Percentiles rank a stretch among this genome's conserved stretches.
Conservation (phyloP, 2,797 vertebrate species). For the Odontamblyopus rebecca region DNA sequence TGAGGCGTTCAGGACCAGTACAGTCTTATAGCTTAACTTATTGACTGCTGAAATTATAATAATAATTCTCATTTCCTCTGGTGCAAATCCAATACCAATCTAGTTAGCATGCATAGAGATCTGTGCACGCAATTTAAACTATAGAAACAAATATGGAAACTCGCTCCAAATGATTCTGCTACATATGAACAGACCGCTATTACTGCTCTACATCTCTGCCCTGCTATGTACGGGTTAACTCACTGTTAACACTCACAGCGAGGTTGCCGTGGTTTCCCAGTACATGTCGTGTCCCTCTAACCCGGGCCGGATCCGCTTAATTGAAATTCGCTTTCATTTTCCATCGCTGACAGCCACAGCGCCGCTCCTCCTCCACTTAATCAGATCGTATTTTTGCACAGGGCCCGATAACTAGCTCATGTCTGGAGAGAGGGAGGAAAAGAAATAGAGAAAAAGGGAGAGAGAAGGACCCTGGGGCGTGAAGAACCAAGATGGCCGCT, state of each 20-base stretch:
- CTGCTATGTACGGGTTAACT: neutral
- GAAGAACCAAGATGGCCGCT: constrained; percentile 1
- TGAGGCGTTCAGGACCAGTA: too few species aligned
- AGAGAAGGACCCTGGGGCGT: neutral
- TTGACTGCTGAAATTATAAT: too few species aligned
- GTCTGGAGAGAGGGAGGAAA: neutral
- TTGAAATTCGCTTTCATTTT: constrained; percentile 13
- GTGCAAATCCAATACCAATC: too few species aligned
- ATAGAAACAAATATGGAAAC: neutral
- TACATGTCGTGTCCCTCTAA: neutral
- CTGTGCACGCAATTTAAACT: neutral
- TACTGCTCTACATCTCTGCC: neutral
- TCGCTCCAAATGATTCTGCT: neutral
- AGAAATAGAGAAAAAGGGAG: neutral
- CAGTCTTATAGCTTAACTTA: too few species aligned
- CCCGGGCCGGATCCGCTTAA: neutral
- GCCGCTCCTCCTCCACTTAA: constrained; percentile 11
- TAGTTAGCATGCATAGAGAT: neutral
- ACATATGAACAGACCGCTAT: neutral
- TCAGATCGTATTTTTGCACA: constrained; percentile 14
- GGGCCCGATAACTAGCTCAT: constrained; percentile 10
- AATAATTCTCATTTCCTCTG: too few species aligned
- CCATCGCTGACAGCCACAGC: constrained; percentile 18
- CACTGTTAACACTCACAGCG: neutral
- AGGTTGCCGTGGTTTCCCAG: neutral